These are phyloP conservation scores for Nixonia krombeini DNA, from an alignment of 1,140 invertebrate genomes.

Conservation along the genomic window DNA sequence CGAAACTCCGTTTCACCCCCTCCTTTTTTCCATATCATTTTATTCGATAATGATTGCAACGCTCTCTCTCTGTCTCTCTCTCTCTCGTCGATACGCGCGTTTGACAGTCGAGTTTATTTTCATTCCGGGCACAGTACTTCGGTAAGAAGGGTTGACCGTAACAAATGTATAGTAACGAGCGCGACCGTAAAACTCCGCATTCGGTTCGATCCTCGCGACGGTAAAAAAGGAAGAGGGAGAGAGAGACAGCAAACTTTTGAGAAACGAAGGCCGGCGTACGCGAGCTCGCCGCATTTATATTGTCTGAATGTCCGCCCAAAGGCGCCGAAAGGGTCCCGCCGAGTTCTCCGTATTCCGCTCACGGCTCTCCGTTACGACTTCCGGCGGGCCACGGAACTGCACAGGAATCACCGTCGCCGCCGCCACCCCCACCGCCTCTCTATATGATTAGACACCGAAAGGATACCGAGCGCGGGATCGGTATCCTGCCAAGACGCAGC, in stretches of 20 bases:
- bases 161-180: no score
- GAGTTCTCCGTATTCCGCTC: slow-evolving; percentile 54
- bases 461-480: slow-evolving; percentile 56
- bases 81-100: no score
- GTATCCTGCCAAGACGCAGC: slow-evolving; percentile 53
- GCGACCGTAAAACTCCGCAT: slow-evolving; percentile 10
- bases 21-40: no score
- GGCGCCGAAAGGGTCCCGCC: slow-evolving; percentile 57
- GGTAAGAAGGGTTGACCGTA: no score
- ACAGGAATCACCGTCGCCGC: slow-evolving; percentile 50
- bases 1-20: no score
- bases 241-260: no score
- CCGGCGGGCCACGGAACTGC: slow-evolving; percentile 57
- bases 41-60: no score
- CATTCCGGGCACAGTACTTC: no score
- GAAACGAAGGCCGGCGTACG: slow-evolving; percentile 30
- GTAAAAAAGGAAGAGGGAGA: no score
- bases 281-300: slow-evolving; percentile 30
- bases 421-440: slow-evolving; percentile 21
- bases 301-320: slow-evolving; percentile 52
- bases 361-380: slow-evolving; percentile 58
- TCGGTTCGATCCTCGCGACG: no score
- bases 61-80: no score
- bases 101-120: no score
- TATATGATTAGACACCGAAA: slow-evolving; percentile 58